phyloP scores from a whole-genome alignment of 2,888 invertebrate genomes.

The Agonopterix arenella region DNA sequence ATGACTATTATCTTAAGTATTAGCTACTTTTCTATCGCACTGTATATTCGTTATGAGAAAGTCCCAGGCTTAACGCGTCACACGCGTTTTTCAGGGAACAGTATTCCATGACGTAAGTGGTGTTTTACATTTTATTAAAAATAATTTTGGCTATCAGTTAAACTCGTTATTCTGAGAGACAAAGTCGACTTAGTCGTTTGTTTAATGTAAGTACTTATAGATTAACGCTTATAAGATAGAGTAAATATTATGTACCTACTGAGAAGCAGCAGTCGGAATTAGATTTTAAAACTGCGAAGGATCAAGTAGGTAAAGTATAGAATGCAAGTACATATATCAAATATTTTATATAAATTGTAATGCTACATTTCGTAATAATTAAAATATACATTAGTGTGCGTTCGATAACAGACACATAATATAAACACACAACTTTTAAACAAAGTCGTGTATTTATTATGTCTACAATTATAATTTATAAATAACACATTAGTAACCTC shows the following conservation, averaged over 20 bases:
- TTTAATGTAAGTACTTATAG: too few species aligned
- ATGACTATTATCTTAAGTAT: too few species aligned
- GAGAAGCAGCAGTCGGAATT: too few species aligned
- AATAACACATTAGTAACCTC: too few species aligned
- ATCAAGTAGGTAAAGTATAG: too few species aligned
- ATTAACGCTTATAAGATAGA: too few species aligned
- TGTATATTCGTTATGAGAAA: not conserved
- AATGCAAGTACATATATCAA: too few species aligned
- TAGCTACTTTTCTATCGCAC: not conserved
- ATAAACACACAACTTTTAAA: constrained; percentile 24
- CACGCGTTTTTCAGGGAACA: not conserved
- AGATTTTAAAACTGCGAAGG: too few species aligned
- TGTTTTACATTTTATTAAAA: not conserved
- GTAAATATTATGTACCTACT: too few species aligned
- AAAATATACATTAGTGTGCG: constrained; percentile 18
- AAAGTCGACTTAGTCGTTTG: too few species aligned
- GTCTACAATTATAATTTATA: constrained; percentile 11
- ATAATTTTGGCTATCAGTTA: too few species aligned
- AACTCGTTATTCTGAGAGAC: too few species aligned
- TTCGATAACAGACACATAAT: constrained; percentile 17
- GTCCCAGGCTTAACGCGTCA: not conserved
- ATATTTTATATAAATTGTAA: not conserved
- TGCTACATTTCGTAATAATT: constrained; percentile 1
- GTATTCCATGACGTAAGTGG: not conserved
- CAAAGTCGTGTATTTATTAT: constrained; percentile 26